Conservation (phyloP, 64 coral and sea anemone species). For the Montipora efflorescens region DNA sequence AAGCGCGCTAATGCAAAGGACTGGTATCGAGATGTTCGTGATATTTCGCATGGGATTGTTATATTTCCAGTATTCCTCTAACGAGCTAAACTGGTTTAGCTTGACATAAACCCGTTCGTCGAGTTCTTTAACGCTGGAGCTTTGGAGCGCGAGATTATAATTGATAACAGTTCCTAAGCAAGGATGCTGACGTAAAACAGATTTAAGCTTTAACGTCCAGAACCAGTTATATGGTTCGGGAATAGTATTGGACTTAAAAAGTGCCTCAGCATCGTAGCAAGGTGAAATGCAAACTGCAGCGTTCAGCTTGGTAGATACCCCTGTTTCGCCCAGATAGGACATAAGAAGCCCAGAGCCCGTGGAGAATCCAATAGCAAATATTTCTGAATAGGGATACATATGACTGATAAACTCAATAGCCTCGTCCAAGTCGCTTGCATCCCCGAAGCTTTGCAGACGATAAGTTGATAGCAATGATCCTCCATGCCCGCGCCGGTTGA, state of each 20-base stretch:
- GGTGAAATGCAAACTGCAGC: slow-evolving; percentile 96
- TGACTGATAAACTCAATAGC: slow-evolving; percentile 79
- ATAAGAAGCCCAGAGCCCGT: slow-evolving; percentile 81
- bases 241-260: slow-evolving; percentile 71
- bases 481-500: slow-evolving; percentile 91
- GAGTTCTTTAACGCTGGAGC: slow-evolving; percentile 80
- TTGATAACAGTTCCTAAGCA: slow-evolving; percentile 82
- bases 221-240: slow-evolving; percentile 89
- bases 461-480: slow-evolving; percentile 79
- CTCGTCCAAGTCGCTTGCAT: slow-evolving; percentile 89
- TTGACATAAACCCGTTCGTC: slow-evolving; percentile 86
- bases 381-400: slow-evolving; percentile 89
- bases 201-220: slow-evolving; percentile 81
- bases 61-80: slow-evolving; percentile 82
- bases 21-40: slow-evolving; percentile 81
- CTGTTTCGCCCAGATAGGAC: slow-evolving; percentile 83
- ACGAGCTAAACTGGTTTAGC: slow-evolving; percentile 81
- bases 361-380: slow-evolving; percentile 83
- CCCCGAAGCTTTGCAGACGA: slow-evolving; percentile 88
- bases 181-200: slow-evolving; percentile 78
- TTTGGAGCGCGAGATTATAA: slow-evolving; percentile 76
- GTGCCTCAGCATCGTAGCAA: slow-evolving; percentile 85
- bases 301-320: slow-evolving; percentile 29
- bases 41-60: slow-evolving; percentile 94
- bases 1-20: slow-evolving; percentile 87